A percentile compares a stretch with the other conserved stretches of the same genome.
Conservation (phyloP, 1,140 invertebrate species). For the Drosophila truncata region DNA sequence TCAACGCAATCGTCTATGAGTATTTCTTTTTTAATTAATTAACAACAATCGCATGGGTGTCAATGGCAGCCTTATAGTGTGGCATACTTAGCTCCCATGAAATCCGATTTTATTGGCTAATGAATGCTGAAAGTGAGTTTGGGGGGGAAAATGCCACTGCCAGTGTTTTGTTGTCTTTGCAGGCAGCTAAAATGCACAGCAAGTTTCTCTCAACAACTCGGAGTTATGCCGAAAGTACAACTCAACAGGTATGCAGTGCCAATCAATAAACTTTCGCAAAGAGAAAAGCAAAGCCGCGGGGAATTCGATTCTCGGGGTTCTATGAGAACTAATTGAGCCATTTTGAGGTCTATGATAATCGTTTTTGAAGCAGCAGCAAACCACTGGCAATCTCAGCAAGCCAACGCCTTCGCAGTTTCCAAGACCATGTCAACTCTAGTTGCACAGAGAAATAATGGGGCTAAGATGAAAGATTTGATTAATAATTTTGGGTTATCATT, state of each 20-base stretch:
- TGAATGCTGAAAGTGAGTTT: constrained; percentile 47
- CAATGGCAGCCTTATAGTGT: constrained; percentile 57
- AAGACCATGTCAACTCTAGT: constrained; percentile 58
- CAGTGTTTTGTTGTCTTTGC: constrained; percentile 4
- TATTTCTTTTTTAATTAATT: constrained; percentile 75
- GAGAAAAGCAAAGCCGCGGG: constrained; percentile 37
- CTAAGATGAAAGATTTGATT: too few species aligned
- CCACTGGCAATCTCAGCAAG: background rate
- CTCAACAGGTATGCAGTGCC: constrained; percentile 57
- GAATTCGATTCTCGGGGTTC: constrained; percentile 29
- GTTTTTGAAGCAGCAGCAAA: constrained; percentile 57
- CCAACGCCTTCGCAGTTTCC: constrained; percentile 58
- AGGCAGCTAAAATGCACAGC: constrained; percentile 26
- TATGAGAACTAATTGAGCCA: constrained; percentile 82
- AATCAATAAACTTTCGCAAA: constrained; percentile 66
- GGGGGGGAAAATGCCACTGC: constrained; percentile 3
- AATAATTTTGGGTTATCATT: too few species aligned
- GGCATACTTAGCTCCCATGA: constrained; percentile 40
- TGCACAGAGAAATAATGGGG: constrained; percentile 7
- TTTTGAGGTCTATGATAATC: constrained; percentile 75
- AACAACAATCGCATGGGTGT: constrained; percentile 79
- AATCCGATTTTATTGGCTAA: constrained; percentile 33
- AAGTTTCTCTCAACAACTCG: constrained; percentile 33
- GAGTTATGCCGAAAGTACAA: constrained; percentile 33
- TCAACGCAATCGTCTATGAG: constrained; percentile 80